Percentiles rank a stretch among this genome's conserved stretches.
phyloP scores from a whole-genome alignment of 1,140 invertebrate genomes.

The Meloidogyne floridensis region DNA sequence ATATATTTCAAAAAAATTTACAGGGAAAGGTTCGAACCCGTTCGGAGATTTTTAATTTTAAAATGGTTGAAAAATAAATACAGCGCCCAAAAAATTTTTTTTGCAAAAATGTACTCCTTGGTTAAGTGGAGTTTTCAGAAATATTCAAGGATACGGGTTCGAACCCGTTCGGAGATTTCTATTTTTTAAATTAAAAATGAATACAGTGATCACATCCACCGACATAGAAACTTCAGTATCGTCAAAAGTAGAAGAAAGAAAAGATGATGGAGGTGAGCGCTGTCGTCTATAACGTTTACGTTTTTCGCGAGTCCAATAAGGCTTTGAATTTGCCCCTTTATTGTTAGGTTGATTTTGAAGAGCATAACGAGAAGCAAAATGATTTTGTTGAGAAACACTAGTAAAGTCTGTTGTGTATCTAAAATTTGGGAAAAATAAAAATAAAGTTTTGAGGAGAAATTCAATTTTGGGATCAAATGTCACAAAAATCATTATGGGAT shows the following conservation, averaged over 20 bases:
- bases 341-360: background rate
- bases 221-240: slow-evolving; percentile 39
- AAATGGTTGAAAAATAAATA: too few relatives aligned
- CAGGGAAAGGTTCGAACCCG: too few relatives aligned
- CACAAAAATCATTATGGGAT: too few relatives aligned
- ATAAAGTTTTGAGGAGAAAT: too few relatives aligned
- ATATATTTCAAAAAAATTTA: too few relatives aligned
- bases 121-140: background rate
- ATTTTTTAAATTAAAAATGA: background rate
- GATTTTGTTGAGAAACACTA: slow-evolving; percentile 40
- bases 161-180: background rate
- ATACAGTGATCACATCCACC: slow-evolving; percentile 37
- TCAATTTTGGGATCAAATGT: too few relatives aligned
- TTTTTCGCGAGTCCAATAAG: slow-evolving; percentile 24
- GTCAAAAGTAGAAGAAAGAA: slow-evolving; percentile 43
- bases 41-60: too few relatives aligned
- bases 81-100: too few relatives aligned
- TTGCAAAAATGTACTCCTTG: too few relatives aligned
- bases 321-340: slow-evolving; percentile 35
- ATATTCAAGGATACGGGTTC: background rate
- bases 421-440: slow-evolving; percentile 13
- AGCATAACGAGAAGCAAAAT: background rate
- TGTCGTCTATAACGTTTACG: slow-evolving; percentile 23
- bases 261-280: slow-evolving; percentile 12
- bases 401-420: slow-evolving; percentile 44